Evolutionary conservation across 2,888 invertebrate genomes (phyloP).

Genomic region (Carabus problematicus): DNA sequence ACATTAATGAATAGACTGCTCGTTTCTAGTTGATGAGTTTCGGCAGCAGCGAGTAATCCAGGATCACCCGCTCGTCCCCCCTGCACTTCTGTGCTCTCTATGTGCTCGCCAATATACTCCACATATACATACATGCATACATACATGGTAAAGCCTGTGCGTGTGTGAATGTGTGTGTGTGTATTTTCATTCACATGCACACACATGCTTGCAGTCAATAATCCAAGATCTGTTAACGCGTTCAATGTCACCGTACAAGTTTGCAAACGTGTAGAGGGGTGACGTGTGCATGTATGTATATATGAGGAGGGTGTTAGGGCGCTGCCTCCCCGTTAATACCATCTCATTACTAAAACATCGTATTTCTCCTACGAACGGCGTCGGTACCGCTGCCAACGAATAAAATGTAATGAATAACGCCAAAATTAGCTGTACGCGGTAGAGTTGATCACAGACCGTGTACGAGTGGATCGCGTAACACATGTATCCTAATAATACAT

Average conservation of each 20-base stretch:
- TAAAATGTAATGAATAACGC: constrained; percentile 39
- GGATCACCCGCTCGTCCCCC: not conserved
- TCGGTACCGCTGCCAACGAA: constrained; percentile 19
- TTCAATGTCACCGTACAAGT: too few species aligned
- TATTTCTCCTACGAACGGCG: constrained; percentile 35
- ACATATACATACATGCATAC: constrained; percentile 1
- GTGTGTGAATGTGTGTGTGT: constrained; percentile 13
- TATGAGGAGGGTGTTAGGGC: constrained; percentile 7
- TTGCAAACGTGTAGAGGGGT: too few species aligned
- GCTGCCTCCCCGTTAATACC: constrained; percentile 35
- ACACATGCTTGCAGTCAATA: too few species aligned
- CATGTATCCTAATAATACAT: not conserved
- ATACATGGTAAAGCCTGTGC: constrained; percentile 9
- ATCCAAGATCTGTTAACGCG: too few species aligned
- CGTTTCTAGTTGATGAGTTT: constrained; percentile 35
- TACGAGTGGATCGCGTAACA: not conserved
- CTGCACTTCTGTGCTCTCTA: not conserved
- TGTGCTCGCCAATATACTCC: not conserved
- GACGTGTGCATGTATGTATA: too few species aligned
- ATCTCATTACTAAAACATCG: constrained; percentile 54
- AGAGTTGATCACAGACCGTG: constrained; percentile 15
- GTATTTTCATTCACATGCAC: not conserved
- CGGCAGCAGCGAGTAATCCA: not conserved
- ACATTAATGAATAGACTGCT: constrained; percentile 41
- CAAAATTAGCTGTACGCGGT: constrained; percentile 25